phyloP scores from a whole-genome alignment of 92 coral and sea anemone species.

The Heteractis magnifica region DNA sequence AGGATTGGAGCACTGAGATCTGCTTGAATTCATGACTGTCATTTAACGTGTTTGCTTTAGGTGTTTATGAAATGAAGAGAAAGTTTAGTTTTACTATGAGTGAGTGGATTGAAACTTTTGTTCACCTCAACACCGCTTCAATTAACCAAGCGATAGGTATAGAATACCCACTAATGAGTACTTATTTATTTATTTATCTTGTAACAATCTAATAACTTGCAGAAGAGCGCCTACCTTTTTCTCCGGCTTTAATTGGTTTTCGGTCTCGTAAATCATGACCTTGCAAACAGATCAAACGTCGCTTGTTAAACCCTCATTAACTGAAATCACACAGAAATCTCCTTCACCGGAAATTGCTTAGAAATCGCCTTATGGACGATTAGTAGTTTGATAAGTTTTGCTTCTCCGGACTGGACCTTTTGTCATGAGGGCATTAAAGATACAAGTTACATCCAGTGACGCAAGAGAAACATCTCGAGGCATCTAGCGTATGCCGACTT shows the following conservation, averaged over 20 bases:
- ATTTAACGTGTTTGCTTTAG: not conserved
- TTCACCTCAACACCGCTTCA: not conserved
- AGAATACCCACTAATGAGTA: not conserved
- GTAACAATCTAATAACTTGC: constrained; percentile 42
- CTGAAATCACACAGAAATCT: constrained; percentile 36
- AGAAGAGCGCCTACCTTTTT: not conserved
- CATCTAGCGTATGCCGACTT: constrained; percentile 10
- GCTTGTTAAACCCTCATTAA: constrained; percentile 34
- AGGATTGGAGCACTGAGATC: not conserved
- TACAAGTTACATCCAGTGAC: constrained; percentile 12
- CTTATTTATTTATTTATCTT: constrained; percentile 63
- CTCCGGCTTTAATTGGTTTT: constrained; percentile 13
- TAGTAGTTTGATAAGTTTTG: constrained; percentile 16
- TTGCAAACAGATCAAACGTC: constrained; percentile 23
- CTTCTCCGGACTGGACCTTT: constrained; percentile 8
- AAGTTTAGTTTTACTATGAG: not conserved
- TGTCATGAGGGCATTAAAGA: not conserved
- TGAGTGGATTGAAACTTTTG: not conserved
- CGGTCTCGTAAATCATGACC: constrained; percentile 4
- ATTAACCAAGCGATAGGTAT: not conserved
- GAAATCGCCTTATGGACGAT: constrained; percentile 17
- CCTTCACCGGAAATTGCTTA: constrained; percentile 34
- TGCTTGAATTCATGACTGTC: not conserved
- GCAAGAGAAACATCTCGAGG: constrained; percentile 4
- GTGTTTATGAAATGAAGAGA: not conserved